Percentiles rank a stretch among this genome's conserved stretches.
Conservation (phyloP, 30 jellyfish, hydroid and myxozoan genomes). For the Turritopsis dohrnii region DNA sequence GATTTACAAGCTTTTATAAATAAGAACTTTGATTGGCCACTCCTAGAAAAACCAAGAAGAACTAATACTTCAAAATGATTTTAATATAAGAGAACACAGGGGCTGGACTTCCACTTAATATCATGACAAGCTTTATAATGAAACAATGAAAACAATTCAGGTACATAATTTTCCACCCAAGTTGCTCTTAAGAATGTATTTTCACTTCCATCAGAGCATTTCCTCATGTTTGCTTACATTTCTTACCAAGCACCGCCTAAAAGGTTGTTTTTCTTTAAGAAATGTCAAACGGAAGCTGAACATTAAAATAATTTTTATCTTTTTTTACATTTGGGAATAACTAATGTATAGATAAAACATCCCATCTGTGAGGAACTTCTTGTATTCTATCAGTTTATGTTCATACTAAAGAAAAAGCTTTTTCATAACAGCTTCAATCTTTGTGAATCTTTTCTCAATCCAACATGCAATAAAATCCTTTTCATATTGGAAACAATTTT, state of each 20-base stretch:
- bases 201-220: neutral
- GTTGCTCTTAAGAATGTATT: neutral
- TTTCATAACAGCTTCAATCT: no score
- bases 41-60: neutral
- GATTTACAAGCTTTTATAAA: neutral
- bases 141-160: neutral
- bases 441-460: no score
- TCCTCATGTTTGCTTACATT: neutral
- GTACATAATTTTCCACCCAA: neutral
- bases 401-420: neutral
- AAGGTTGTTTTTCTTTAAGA: neutral
- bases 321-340: neutral
- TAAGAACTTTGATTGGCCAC: neutral
- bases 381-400: neutral
- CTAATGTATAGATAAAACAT: neutral
- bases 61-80: neutral
- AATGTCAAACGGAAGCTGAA: neutral
- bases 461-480: no score
- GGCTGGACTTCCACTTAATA: neutral
- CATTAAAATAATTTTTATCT: neutral
- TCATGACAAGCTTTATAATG: neutral
- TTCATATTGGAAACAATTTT: no score
- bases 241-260: neutral
- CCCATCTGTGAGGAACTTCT: neutral
- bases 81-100: neutral